Evolutionary conservation across 2,888 invertebrate species (phyloP).

Genomic region (Drosophila rubida): DNA sequence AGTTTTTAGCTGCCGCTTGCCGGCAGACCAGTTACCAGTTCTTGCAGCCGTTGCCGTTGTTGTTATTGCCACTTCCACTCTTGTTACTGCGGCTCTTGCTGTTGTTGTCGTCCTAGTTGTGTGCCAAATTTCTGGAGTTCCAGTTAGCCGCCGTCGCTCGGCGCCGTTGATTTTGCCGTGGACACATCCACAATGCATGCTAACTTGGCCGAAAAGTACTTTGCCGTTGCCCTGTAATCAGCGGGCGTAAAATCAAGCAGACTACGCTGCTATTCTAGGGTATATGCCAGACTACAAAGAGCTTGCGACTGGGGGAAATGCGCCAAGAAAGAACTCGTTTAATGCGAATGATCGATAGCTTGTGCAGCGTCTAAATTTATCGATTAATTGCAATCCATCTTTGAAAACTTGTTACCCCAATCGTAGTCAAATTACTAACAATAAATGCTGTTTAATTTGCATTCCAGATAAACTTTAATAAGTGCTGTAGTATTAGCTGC

Average conservation of each 20-base stretch:
- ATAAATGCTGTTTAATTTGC: no score
- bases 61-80: conserved; percentile 8
- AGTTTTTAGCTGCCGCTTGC: conserved; percentile 58
- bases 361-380: neutral
- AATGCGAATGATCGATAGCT: conserved; percentile 9
- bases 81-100: conserved; percentile 21
- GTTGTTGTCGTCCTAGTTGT: conserved; percentile 70
- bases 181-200: conserved; percentile 29
- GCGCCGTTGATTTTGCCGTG: conserved; percentile 29
- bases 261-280: conserved; percentile 3
- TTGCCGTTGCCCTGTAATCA: conserved; percentile 42
- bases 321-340: conserved; percentile 1
- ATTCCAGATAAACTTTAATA: no score
- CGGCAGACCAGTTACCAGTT: conserved; percentile 71
- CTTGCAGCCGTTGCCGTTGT: conserved; percentile 59
- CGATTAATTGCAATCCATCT: neutral
- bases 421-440: no score
- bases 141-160: conserved; percentile 53
- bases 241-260: conserved; percentile 16
- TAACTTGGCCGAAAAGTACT: conserved; percentile 19
- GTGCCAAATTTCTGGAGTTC: conserved; percentile 71
- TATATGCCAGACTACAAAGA: conserved; percentile 4
- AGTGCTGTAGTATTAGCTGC: no score
- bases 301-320: neutral
- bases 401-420: no score